Percentiles rank a stretch among this genome's conserved stretches.
phyloP scores from a whole-genome alignment of 2,888 invertebrate genomes.

The Leucania comma region DNA sequence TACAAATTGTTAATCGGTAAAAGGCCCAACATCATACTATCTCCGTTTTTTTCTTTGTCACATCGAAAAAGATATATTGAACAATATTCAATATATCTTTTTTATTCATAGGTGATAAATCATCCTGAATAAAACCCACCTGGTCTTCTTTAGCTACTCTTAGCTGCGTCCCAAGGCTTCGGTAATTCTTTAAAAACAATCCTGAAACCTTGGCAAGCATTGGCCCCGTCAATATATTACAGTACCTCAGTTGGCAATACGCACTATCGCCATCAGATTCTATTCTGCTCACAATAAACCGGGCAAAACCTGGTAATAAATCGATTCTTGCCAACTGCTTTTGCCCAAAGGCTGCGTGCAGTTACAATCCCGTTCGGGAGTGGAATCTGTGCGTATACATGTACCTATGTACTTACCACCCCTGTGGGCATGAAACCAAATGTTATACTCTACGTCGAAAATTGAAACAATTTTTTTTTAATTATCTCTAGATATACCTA shows the following conservation, averaged over 20 bases:
- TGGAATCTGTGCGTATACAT: background rate
- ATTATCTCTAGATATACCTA: no score
- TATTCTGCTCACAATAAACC: background rate
- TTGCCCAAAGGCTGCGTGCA: conserved; percentile 10
- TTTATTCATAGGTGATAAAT: no score
- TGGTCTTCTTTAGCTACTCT: no score
- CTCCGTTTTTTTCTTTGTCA: background rate
- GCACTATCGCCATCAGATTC: background rate
- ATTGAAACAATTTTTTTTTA: no score
- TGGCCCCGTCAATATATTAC: background rate
- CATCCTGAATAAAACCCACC: no score
- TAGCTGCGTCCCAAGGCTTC: no score
- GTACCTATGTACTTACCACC: background rate
- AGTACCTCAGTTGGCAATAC: background rate
- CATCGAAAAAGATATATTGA: no score
- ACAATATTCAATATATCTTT: no score
- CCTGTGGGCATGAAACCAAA: conserved; percentile 19
- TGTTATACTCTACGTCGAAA: background rate
- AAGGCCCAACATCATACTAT: background rate
- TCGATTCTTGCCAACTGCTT: conserved; percentile 10
- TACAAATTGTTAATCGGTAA: no score
- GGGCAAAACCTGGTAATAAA: conserved; percentile 8
- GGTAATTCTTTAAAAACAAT: no score
- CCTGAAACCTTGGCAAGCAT: no score
- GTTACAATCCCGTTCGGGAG: conserved; percentile 15